A percentile compares a stretch with the other conserved stretches of the same genome.
phyloP scores from a whole-genome alignment of 2,113 vertebrate species.

The Coptodon bakossiorum region DNA sequence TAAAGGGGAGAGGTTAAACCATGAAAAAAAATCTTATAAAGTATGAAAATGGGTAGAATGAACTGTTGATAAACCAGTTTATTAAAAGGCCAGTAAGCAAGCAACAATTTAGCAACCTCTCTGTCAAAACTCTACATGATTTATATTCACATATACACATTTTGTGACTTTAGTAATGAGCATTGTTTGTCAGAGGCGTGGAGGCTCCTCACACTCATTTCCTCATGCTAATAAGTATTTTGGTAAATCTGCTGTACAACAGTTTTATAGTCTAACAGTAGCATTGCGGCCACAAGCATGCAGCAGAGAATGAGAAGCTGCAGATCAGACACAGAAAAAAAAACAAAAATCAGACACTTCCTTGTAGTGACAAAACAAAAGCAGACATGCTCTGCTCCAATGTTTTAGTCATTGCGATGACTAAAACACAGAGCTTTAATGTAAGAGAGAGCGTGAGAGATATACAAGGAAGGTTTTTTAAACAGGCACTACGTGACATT shows the following conservation, averaged over 20 bases:
- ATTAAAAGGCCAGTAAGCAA: not conserved
- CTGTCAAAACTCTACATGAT: not conserved
- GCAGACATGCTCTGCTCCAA: not conserved
- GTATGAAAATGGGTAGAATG: not conserved
- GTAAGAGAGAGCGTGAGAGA: not conserved
- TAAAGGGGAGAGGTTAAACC: not conserved
- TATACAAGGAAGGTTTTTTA: not conserved
- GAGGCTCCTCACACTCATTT: not conserved
- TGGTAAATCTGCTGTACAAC: not conserved
- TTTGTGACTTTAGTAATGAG: not conserved
- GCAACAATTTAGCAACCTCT: not conserved
- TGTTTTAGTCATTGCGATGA: not conserved
- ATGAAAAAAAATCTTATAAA: not conserved
- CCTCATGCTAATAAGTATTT: not conserved
- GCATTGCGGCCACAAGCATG: not conserved
- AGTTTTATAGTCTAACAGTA: not conserved
- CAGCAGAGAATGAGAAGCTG: not conserved
- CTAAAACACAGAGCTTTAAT: not conserved
- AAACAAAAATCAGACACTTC: not conserved
- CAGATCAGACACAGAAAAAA: not conserved
- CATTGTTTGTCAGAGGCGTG: rapidly evolving
- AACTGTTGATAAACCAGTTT: not conserved
- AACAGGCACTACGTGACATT: not conserved
- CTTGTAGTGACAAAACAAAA: not conserved
- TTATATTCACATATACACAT: not conserved